Conservation (phyloP, 2,888 invertebrate species). For the Drosophila fulvimacula region DNA sequence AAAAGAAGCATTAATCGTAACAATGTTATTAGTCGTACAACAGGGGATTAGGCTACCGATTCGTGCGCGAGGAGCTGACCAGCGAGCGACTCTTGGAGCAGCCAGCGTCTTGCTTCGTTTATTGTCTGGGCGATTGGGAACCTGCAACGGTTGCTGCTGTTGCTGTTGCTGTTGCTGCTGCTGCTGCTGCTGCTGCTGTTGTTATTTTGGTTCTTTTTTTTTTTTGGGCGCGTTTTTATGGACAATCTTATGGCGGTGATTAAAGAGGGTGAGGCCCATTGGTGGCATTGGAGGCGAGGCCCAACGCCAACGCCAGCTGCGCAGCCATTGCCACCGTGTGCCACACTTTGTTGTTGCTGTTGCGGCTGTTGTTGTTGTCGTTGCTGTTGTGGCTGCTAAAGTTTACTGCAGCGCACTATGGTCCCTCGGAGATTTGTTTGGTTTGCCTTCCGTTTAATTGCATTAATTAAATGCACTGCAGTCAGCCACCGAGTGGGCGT, state of each 20-base stretch:
- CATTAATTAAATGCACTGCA: slow-evolving; percentile 68
- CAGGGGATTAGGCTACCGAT: slow-evolving; percentile 85
- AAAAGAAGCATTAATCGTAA: slow-evolving; percentile 84
- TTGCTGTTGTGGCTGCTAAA: slow-evolving; percentile 28
- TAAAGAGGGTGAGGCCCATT: slow-evolving; percentile 66
- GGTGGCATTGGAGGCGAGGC: slow-evolving; percentile 55
- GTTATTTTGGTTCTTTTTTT: no score
- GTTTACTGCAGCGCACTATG: slow-evolving; percentile 39
- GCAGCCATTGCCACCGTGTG: slow-evolving; percentile 62
- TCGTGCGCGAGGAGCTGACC: slow-evolving; percentile 68
- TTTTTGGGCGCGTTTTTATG: slow-evolving; percentile 76
- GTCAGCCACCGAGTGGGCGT: slow-evolving; percentile 28
- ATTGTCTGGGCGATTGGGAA: slow-evolving; percentile 60
- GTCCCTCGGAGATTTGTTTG: slow-evolving; percentile 52
- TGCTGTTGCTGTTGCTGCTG: slow-evolving; percentile 34
- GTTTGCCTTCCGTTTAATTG: slow-evolving; percentile 69
- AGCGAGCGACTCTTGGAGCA: slow-evolving; percentile 34
- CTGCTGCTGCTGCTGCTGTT: slow-evolving; percentile 35
- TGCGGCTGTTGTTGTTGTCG: not conserved
- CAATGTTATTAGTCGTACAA: slow-evolving; percentile 85
- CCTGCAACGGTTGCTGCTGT: slow-evolving; percentile 50
- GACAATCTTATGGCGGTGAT: slow-evolving; percentile 78
- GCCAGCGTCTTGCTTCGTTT: slow-evolving; percentile 42
- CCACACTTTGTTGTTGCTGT: slow-evolving; percentile 56
- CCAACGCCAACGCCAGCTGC: slow-evolving; percentile 60